Percentiles rank a stretch among this genome's conserved stretches.
Conservation (phyloP, 2,113 vertebrate species). For the Phoxinus phoxinus region DNA sequence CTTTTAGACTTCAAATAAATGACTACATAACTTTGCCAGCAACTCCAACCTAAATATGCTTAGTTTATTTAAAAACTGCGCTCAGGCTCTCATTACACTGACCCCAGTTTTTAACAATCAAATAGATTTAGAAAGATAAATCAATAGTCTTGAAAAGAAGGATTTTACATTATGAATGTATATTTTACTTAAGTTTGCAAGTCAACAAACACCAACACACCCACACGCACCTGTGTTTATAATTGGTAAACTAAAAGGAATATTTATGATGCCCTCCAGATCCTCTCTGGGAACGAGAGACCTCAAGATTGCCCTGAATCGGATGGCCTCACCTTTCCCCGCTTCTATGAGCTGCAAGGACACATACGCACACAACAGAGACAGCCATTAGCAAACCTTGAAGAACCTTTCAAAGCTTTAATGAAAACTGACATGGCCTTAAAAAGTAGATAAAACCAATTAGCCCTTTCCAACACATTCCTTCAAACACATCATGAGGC, state of each 20-base stretch:
- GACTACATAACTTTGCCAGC: not conserved
- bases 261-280: conserved; percentile 91
- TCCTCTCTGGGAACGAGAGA: conserved; percentile 91
- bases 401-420: not conserved
- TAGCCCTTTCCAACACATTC: conserved; percentile 13
- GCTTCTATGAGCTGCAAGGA: conserved; percentile 85
- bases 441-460: conserved; percentile 41
- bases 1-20: conserved; percentile 14
- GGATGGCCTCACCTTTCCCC: conserved; percentile 93
- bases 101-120: not conserved
- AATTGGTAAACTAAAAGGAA: conserved; percentile 88
- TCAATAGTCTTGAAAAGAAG: not conserved
- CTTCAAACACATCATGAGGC: not conserved
- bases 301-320: conserved; percentile 90
- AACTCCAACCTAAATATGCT: conserved; percentile 9
- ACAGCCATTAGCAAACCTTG: conserved; percentile 35
- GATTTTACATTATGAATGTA: not conserved
- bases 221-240: conserved; percentile 84
- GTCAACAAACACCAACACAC: not conserved
- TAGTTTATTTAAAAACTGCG: conserved; percentile 24
- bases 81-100: not conserved
- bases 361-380: conserved; percentile 38
- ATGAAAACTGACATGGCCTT: conserved; percentile 45
- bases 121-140: conserved; percentile 15
- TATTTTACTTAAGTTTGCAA: not conserved